A percentile compares a stretch with the other conserved stretches of the same genome.
Evolutionary conservation across 2,113 vertebrate species (phyloP).

Genomic region (Ursus arctos): DNA sequence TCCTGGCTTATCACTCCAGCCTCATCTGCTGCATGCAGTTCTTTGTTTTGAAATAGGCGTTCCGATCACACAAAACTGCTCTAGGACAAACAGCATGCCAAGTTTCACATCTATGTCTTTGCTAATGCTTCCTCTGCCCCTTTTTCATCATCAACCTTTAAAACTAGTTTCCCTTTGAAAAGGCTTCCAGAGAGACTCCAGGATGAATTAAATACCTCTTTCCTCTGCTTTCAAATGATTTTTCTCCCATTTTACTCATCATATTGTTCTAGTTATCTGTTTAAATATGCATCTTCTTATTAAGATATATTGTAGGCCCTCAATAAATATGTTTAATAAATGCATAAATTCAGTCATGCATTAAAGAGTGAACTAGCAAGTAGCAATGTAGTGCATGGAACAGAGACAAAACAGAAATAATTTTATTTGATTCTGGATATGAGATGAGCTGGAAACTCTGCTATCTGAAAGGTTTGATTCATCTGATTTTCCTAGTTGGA

Average conservation of each 20-base stretch:
- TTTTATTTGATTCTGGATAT: conserved; percentile 33
- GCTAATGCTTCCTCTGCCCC: neutral
- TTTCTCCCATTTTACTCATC: neutral
- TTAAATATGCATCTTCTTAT: neutral
- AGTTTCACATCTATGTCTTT: neutral
- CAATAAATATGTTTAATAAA: neutral
- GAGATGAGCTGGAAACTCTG: neutral
- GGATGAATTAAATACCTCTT: neutral
- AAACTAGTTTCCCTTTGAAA: neutral
- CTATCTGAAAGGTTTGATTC: neutral
- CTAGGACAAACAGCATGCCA: neutral
- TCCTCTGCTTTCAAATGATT: neutral
- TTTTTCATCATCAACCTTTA: neutral
- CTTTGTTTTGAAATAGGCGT: neutral
- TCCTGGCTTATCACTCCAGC: neutral
- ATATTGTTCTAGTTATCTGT: neutral
- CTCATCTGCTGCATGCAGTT: neutral
- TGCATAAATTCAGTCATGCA: neutral
- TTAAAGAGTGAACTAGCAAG: neutral
- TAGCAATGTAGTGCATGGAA: neutral
- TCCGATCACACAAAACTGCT: neutral
- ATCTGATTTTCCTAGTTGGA: neutral
- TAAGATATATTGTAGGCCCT: neutral
- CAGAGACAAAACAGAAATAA: neutral
- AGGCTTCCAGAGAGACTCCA: neutral